Evolutionary conservation across 2,888 invertebrate genomes (phyloP).

Genomic region (Hololepta plana): DNA sequence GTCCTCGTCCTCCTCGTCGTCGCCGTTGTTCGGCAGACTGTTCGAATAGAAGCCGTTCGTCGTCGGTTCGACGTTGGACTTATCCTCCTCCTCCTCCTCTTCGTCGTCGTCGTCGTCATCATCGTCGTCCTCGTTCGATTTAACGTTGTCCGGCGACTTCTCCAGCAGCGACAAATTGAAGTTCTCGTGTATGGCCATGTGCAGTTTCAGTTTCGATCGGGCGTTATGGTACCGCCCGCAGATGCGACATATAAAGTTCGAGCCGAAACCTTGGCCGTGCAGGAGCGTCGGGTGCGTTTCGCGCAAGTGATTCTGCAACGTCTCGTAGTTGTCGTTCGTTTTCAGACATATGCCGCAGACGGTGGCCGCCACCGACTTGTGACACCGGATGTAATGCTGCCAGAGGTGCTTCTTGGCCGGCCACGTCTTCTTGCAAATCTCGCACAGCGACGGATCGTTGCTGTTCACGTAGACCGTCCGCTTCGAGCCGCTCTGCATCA

Average conservation of each 20-base stretch:
- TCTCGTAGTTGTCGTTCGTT: constrained; percentile 31
- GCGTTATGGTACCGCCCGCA: constrained; percentile 35
- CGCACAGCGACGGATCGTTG: constrained; percentile 28
- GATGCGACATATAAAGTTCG: constrained; percentile 34
- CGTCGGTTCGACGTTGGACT: constrained; percentile 19
- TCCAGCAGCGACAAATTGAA: constrained; percentile 22
- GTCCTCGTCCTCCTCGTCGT: constrained; percentile 13
- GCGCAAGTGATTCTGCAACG: constrained; percentile 30
- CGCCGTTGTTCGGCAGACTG: no score
- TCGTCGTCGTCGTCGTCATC: constrained; percentile 7
- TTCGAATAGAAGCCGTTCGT: no score
- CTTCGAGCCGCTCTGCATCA: constrained; percentile 15
- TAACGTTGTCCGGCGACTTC: constrained; percentile 7
- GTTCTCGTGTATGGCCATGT: constrained; percentile 37
- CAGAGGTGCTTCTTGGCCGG: constrained; percentile 40
- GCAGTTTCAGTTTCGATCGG: constrained; percentile 33
- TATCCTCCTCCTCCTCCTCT: constrained; percentile 14
- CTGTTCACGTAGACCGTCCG: constrained; percentile 36
- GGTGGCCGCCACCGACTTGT: constrained; percentile 35
- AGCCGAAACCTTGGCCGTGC: constrained; percentile 32
- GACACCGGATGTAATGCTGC: constrained; percentile 38
- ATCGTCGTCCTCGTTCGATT: constrained; percentile 8
- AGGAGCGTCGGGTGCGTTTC: constrained; percentile 30
- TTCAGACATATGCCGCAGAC: constrained; percentile 40
- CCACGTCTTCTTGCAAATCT: constrained; percentile 40